Percentiles rank a stretch among this genome's conserved stretches.
Evolutionary conservation across 2,797 vertebrate genomes (phyloP).

Genomic region (Tamandua tetradactyla): DNA sequence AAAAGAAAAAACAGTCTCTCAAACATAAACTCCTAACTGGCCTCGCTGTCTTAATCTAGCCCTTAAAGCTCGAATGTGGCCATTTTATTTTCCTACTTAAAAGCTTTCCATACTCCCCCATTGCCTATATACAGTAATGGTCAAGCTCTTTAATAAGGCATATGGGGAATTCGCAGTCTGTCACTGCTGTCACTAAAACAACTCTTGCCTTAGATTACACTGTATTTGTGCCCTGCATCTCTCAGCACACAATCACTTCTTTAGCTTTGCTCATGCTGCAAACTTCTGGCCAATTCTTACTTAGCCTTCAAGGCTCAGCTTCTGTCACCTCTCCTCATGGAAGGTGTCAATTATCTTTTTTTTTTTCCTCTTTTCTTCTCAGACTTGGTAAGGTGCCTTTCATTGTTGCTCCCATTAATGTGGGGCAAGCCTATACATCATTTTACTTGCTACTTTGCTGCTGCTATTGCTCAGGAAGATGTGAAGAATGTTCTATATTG

Average conservation of each 20-base stretch:
- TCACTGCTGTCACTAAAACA: not conserved
- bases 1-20: not conserved
- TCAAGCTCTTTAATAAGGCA: not conserved
- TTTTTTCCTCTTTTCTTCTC: not conserved
- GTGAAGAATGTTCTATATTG: not conserved
- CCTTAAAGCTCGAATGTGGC: not conserved
- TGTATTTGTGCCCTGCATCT: not conserved
- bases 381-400: not conserved
- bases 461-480: not conserved
- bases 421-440: not conserved
- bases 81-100: not conserved
- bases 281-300: not conserved
- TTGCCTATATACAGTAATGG: not conserved
- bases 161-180: not conserved
- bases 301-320: not conserved
- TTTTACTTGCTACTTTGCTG: not conserved
- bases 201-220: not conserved
- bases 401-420: not conserved
- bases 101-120: not conserved
- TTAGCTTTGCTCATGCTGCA: not conserved
- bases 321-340: not conserved
- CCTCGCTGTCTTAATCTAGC: not conserved
- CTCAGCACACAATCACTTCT: not conserved
- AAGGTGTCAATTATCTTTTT: not conserved
- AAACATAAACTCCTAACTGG: not conserved